These are phyloP conservation scores for Tetanocera ferruginea DNA, from an alignment of 2,888 invertebrate genomes.

Conservation along the genomic window DNA sequence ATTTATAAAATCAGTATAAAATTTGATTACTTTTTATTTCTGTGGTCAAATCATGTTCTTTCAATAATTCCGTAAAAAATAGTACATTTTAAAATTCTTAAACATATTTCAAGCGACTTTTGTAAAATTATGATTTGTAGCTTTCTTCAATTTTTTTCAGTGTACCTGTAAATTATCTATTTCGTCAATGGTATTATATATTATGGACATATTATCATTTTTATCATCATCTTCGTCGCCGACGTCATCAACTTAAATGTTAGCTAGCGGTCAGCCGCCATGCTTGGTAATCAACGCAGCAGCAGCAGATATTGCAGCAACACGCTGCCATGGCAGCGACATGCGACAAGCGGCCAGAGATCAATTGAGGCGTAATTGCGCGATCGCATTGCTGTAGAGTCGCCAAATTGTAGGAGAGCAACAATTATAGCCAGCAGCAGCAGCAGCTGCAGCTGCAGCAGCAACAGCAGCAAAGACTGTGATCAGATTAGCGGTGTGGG, in stretches of 20 bases:
- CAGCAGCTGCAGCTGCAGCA: not conserved
- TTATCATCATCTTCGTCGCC: constrained; percentile 15
- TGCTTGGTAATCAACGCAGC: constrained; percentile 41
- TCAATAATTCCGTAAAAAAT: too few relatives aligned
- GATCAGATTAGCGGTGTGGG: not conserved
- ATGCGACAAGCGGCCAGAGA: constrained; percentile 33
- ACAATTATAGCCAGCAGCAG: constrained; percentile 39
- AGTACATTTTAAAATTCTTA: too few relatives aligned
- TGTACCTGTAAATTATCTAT: not conserved
- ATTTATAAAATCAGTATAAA: too few relatives aligned
- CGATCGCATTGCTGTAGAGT: constrained; percentile 11
- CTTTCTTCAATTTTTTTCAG: not conserved
- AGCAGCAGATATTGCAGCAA: constrained; percentile 19
- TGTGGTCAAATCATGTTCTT: too few relatives aligned
- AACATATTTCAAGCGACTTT: not conserved
- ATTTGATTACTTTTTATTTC: too few relatives aligned
- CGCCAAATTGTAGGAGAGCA: constrained; percentile 42
- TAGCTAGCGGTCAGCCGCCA: constrained; percentile 35
- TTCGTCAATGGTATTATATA: constrained; percentile 21
- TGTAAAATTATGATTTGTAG: not conserved
- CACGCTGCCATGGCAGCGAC: constrained; percentile 27
- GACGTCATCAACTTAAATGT: constrained; percentile 7
- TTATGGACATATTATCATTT: constrained; percentile 30
- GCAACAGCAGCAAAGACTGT: not conserved
- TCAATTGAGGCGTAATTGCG: constrained; percentile 30